Evolutionary conservation across 1,140 invertebrate genomes (phyloP), one percentile per base, ranked within the genome.

Genomic region (Saccostrea cuccullata): DNA sequence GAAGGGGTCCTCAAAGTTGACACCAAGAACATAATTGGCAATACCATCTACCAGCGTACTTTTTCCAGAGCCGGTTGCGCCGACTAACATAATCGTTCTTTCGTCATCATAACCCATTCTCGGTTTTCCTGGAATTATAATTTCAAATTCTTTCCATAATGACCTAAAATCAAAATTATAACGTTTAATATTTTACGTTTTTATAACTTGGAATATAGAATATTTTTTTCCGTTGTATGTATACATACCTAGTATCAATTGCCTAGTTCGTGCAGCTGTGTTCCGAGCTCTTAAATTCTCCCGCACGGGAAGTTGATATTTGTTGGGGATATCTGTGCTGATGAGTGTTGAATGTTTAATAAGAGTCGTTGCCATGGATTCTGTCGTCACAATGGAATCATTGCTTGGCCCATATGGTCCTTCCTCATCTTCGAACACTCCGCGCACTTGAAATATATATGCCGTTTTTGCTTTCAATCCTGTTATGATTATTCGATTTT

Each of bases 211-310:
- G 9, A 47, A 2, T 47, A 47, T 47, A 8, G 47, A 47, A 47
- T 47, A 47, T 47, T 47, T 47, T 47, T 8, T 47, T 47, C 2
- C 47, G 15, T 6, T 56, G 30, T 36, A 36, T 13, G 4, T 30
- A 83, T 23, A 47, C 88, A 82, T 82, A 88, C 89, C 86, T n/a
- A 90, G 26, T 30, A 83, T 40, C 56, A 82, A 83, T 85, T 86
- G 85, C 56, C 82, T 88, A 40, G 87, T 83, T 86, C 70, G 86
- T 6, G 64, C 58, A 26, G 20, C 58, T 17, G 0, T n/a, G 55
- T 90, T 88, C 58, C 86, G 70, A 26, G 89, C 58, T 36, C 40
- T 30, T 73, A 20, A 26, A 4, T 36, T 8, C 58, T 86, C 86
- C 47, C 17, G 26, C 40, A 83, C 55, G 3, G 77, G 64, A 15